Evolutionary conservation across 2,888 invertebrate genomes (phyloP).

Genomic region (Brenthis ino): DNA sequence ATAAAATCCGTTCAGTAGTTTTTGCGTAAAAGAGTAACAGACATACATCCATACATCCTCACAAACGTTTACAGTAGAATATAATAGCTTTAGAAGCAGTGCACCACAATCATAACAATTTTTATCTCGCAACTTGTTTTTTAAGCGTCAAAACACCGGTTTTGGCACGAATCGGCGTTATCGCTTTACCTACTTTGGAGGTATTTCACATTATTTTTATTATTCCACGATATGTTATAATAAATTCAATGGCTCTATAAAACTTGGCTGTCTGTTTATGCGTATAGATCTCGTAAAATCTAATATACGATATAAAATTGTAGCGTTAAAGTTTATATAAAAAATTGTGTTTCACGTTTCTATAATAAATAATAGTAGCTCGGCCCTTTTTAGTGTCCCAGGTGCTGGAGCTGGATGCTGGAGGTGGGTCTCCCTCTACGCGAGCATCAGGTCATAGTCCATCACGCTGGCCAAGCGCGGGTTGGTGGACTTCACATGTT

Average conservation of each 20-base stretch:
- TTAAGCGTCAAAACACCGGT: conserved; percentile 24
- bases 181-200: conserved; percentile 18
- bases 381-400: too few relatives aligned
- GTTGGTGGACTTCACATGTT: too few relatives aligned
- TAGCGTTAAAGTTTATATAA: too few relatives aligned
- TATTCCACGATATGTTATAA: conserved; percentile 5
- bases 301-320: neutral
- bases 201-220: conserved; percentile 13
- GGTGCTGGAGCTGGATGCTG: too few relatives aligned
- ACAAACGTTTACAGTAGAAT: neutral
- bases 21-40: too few relatives aligned
- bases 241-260: conserved; percentile 11
- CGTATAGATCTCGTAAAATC: conserved; percentile 1
- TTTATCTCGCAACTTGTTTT: conserved; percentile 15
- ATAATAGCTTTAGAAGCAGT: neutral
- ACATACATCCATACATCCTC: too few relatives aligned
- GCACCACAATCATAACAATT: neutral
- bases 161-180: neutral
- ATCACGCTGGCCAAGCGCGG: too few relatives aligned
- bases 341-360: too few relatives aligned
- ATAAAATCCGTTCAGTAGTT: too few relatives aligned
- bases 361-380: too few relatives aligned
- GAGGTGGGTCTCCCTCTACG: too few relatives aligned
- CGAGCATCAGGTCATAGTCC: too few relatives aligned
- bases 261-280: neutral